These are phyloP conservation scores for Temnothorax curvispinosus DNA, from an alignment of 1,140 invertebrate genomes.

Conservation along the genomic window DNA sequence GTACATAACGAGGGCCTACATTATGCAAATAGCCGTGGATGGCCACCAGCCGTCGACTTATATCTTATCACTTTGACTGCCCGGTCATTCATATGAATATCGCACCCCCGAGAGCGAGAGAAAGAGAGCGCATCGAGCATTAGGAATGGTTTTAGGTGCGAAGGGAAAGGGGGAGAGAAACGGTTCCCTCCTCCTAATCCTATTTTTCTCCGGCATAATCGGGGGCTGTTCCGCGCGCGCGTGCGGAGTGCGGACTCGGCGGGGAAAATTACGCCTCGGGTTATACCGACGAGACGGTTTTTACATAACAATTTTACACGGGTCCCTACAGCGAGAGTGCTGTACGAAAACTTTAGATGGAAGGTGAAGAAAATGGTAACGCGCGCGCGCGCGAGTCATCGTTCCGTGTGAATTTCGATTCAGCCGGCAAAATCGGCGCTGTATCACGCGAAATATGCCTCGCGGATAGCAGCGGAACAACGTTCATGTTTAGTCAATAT, in stretches of 20 bases:
- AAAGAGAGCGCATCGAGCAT: slow-evolving; percentile 27
- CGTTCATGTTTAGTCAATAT: slow-evolving; percentile 19
- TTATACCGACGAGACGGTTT: background rate
- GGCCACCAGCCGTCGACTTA: slow-evolving; percentile 76
- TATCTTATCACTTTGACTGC: slow-evolving; percentile 80
- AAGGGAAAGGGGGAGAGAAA: background rate
- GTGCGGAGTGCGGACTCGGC: background rate
- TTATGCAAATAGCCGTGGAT: slow-evolving; percentile 83
- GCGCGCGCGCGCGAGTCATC: background rate
- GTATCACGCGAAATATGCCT: slow-evolving; percentile 1
- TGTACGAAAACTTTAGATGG: too few species aligned
- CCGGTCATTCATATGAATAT: slow-evolving; percentile 72
- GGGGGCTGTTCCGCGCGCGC: background rate
- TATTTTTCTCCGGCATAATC: slow-evolving; percentile 25
- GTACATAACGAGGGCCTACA: slow-evolving; percentile 82
- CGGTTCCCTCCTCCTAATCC: background rate
- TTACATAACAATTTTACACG: slow-evolving; percentile 1
- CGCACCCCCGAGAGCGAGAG: slow-evolving; percentile 68
- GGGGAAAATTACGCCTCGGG: background rate
- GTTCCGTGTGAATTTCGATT: background rate
- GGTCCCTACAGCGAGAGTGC: too few species aligned
- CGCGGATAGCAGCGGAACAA: background rate
- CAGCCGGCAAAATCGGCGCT: too few species aligned
- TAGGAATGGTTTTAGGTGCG: slow-evolving; percentile 39
- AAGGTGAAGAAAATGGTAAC: background rate